These are phyloP conservation scores for Argynnis bischoffii DNA, from an alignment of 2,888 invertebrate genomes.

Conservation along the genomic window DNA sequence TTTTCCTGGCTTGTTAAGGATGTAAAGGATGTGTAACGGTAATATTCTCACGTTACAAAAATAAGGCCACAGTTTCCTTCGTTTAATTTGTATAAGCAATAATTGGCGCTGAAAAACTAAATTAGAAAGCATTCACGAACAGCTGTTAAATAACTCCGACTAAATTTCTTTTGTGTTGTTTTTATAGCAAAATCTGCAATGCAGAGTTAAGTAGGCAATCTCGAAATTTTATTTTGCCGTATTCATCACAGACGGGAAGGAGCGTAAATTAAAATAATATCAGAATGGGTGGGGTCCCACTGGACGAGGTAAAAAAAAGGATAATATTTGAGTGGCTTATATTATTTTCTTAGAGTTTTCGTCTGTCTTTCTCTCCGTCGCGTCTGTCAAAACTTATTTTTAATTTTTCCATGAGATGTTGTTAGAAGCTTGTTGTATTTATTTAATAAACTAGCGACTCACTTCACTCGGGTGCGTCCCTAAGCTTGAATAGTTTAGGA, in stretches of 20 bases:
- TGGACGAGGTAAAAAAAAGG: constrained; percentile 18
- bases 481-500: too few species aligned
- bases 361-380: too few species aligned
- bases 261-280: constrained; percentile 50
- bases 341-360: too few species aligned
- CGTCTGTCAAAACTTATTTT: too few species aligned
- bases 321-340: background rate
- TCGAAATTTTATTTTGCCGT: constrained; percentile 44
- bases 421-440: too few species aligned
- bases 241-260: constrained; percentile 45
- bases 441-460: too few species aligned
- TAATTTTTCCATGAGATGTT: too few species aligned
- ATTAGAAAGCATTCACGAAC: constrained; percentile 11
- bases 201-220: constrained; percentile 40
- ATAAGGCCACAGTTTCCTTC: background rate
- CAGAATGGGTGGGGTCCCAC: constrained; percentile 32
- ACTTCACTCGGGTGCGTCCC: too few species aligned
- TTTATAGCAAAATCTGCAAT: constrained; percentile 34
- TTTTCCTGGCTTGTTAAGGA: background rate
- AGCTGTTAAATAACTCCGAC: constrained; percentile 1
- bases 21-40: too few species aligned
- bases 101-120: constrained; percentile 8
- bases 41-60: background rate
- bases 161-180: constrained; percentile 22
- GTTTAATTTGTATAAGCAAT: background rate